Evolutionary conservation across 2,113 vertebrate genomes (phyloP).

Genomic region (Lipophrys pholis): DNA sequence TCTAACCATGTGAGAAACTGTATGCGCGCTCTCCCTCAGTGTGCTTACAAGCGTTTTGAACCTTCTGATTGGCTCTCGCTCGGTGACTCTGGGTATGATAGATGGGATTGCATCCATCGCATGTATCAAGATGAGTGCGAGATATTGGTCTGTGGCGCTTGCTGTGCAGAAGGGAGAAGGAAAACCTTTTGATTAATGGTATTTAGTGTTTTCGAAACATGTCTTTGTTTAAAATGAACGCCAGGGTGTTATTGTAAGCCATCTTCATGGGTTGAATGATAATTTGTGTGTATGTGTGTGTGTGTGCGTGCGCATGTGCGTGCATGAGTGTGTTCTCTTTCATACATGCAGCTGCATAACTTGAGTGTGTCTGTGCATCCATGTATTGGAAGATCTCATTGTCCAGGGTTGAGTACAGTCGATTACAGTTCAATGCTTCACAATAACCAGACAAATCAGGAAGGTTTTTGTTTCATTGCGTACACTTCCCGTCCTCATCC

Average conservation of each 20-base stretch:
- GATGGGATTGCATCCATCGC: constrained; percentile 51
- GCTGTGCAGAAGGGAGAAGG: background rate
- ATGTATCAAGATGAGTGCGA: constrained; percentile 29
- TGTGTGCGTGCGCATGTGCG: background rate
- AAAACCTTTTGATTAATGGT: constrained; percentile 49
- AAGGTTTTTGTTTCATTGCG: constrained; percentile 52
- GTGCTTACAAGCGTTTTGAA: constrained; percentile 32
- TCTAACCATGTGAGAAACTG: constrained; percentile 67
- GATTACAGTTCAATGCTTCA: constrained; percentile 54
- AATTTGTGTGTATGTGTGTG: constrained; percentile 1
- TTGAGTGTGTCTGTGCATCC: constrained; percentile 3
- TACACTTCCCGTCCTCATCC: constrained; percentile 22
- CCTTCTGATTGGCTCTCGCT: constrained; percentile 29
- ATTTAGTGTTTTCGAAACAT: constrained; percentile 42
- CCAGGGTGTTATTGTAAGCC: constrained; percentile 35
- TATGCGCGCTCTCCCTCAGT: constrained; percentile 34
- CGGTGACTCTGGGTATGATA: constrained; percentile 29
- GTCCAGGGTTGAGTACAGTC: constrained; percentile 39
- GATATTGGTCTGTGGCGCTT: constrained; percentile 19
- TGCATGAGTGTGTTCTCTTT: background rate
- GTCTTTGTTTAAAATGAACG: constrained; percentile 34
- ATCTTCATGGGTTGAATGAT: constrained; percentile 31
- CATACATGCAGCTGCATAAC: constrained; percentile 2
- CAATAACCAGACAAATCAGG: constrained; percentile 54
- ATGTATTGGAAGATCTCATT: constrained; percentile 49